Evolutionary conservation across 2,797 vertebrate species (phyloP).

Genomic region (Rallus crepitans): DNA sequence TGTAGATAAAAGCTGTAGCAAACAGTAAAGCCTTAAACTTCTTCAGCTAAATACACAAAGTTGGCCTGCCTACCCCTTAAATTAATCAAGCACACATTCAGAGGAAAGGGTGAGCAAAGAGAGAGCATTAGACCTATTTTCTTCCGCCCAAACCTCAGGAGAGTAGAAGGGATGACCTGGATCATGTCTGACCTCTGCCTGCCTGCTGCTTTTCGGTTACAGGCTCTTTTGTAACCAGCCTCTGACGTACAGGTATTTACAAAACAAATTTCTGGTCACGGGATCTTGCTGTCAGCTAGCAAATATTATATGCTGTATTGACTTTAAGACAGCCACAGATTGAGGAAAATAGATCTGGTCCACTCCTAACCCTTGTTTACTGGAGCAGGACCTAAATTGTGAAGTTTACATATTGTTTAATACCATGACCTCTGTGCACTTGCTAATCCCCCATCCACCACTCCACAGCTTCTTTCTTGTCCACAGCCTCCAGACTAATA

Average conservation of each 20-base stretch:
- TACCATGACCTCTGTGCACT: not conserved
- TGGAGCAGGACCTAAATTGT: not conserved
- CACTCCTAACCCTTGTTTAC: not conserved
- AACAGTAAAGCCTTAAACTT: not conserved
- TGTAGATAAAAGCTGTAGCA: not conserved
- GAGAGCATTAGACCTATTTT: not conserved
- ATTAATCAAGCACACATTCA: not conserved
- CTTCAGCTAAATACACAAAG: not conserved
- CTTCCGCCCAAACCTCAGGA: not conserved
- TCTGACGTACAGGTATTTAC: not conserved
- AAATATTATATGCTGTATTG: not conserved
- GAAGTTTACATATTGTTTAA: slow-evolving; percentile 35
- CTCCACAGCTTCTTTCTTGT: slow-evolving; percentile 41
- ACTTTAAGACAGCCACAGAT: not conserved
- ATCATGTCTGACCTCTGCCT: not conserved
- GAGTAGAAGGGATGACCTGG: not conserved
- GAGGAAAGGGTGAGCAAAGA: not conserved
- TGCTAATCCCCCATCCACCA: slow-evolving; percentile 33
- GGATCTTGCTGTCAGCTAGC: not conserved
- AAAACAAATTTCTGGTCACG: not conserved
- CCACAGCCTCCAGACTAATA: slow-evolving; percentile 62
- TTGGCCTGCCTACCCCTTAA: not conserved
- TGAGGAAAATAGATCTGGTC: not conserved
- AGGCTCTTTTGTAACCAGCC: not conserved
- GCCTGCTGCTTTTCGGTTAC: not conserved